Evolutionary conservation across 1,140 invertebrate genomes (phyloP).

Genomic region (Aphis gossypii): DNA sequence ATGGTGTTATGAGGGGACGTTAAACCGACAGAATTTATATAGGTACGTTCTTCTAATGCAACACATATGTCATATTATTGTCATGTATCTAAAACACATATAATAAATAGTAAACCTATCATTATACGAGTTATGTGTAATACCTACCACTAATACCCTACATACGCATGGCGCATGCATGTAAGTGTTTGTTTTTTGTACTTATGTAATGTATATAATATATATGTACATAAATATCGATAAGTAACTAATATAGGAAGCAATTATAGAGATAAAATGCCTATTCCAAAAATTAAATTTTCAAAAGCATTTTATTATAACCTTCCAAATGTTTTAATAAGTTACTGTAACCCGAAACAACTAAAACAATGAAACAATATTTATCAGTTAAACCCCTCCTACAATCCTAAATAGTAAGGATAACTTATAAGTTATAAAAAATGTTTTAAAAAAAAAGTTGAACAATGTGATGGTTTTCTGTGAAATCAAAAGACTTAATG

Average conservation of each 20-base stretch:
- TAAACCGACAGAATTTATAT: neutral
- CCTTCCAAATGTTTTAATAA: neutral
- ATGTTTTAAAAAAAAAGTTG: neutral
- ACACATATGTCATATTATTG: neutral
- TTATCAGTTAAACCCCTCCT: neutral
- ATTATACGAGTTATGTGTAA: neutral
- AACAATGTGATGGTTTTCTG: neutral
- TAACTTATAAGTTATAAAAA: neutral
- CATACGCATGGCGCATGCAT: neutral
- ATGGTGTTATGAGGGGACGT: neutral
- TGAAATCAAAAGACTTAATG: neutral
- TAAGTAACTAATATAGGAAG: neutral
- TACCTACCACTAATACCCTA: neutral
- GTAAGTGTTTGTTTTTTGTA: neutral
- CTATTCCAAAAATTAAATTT: neutral
- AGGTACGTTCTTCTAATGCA: neutral
- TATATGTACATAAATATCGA: neutral
- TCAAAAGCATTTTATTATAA: neutral
- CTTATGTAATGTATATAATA: neutral
- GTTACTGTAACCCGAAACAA: neutral
- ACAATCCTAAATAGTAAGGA: neutral
- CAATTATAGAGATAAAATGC: accelerated
- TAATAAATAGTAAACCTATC: neutral
- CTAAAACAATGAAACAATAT: neutral
- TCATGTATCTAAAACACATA: too few species aligned